phyloP scores from a whole-genome alignment of 2,888 invertebrate genomes.

The Pyrocoelia pectoralis region DNA sequence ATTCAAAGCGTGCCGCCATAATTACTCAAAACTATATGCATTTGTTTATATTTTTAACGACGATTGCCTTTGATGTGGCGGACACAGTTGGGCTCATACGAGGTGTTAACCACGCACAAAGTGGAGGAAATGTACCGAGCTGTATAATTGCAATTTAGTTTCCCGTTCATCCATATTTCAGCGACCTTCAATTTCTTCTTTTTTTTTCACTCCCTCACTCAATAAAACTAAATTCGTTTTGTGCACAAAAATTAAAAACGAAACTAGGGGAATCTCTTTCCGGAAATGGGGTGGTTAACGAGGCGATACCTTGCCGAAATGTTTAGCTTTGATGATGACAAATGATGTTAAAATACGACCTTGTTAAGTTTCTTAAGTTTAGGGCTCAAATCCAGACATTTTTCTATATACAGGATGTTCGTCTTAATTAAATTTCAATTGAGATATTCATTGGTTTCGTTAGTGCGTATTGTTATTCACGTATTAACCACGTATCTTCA shows the following conservation, averaged over 20 bases:
- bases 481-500: conserved; percentile 15
- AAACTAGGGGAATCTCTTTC: conserved; percentile 30
- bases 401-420: conserved; percentile 11
- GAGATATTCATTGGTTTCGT: conserved; percentile 9
- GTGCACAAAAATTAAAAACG: conserved; percentile 5
- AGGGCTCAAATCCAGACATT: too few species aligned
- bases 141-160: conserved; percentile 32
- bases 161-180: conserved; percentile 21
- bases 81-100: conserved; percentile 56
- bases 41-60: conserved; percentile 57
- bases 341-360: conserved; percentile 38
- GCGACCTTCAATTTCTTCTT: neutral
- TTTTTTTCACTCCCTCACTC: neutral
- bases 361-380: conserved; percentile 21
- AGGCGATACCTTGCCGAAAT: conserved; percentile 47
- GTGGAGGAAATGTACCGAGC: conserved; percentile 56
- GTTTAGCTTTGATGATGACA: conserved; percentile 48
- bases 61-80: conserved; percentile 56
- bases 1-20: conserved; percentile 53
- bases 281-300: conserved; percentile 45
- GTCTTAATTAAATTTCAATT: neutral
- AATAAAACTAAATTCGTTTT: neutral
- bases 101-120: conserved; percentile 58
- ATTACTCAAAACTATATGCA: conserved; percentile 49
- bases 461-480: conserved; percentile 12